These are phyloP conservation scores for Mus musculus DNA, from an alignment of 2,113 vertebrate species.

Conservation along the genomic window GRCm39 chr6:55860001-55860500, in stretches of 20 bases:
- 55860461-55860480: conserved; percentile 5
- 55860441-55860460: conserved; percentile 7
- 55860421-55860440: neutral
- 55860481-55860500: conserved; percentile 28
- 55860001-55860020: neutral
- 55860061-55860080: neutral
- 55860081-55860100: neutral
- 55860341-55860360: neutral
- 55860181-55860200: neutral
- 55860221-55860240: neutral
- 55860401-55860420: conserved; percentile 5
- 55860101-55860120: neutral
- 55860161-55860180: neutral
- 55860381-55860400: neutral
- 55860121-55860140: neutral
- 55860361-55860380: neutral
- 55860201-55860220: neutral
- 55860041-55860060: neutral
- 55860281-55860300: rapidly evolving
- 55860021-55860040: neutral
- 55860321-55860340: neutral
- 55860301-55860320: neutral
- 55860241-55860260: rapidly evolving
- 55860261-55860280: neutral
- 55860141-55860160: neutral